Evolutionary conservation across 1,140 invertebrate genomes (phyloP).

Genomic region (Metopolophium dirhodum): DNA sequence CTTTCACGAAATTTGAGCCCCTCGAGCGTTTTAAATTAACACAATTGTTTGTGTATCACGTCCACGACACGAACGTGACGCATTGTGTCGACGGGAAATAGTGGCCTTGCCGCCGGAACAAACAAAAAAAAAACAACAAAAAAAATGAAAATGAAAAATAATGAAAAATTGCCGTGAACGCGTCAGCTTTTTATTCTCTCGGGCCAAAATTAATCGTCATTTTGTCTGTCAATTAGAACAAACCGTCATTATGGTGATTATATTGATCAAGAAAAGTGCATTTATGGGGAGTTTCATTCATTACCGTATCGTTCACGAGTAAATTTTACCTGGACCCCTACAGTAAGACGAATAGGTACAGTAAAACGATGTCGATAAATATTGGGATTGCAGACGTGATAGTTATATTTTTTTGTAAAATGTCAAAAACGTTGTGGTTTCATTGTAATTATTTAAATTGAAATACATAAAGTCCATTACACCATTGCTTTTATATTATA

Average conservation of each 20-base stretch:
- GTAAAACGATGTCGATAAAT: background rate
- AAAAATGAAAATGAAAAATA: background rate
- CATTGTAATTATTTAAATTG: background rate
- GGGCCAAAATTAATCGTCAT: background rate
- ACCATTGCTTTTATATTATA: background rate
- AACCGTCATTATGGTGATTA: background rate
- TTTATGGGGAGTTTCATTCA: background rate
- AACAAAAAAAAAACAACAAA: background rate
- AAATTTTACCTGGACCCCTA: background rate
- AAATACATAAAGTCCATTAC: background rate
- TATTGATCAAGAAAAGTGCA: background rate
- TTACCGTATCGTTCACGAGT: background rate
- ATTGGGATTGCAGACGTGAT: background rate
- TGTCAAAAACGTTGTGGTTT: background rate
- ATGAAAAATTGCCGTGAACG: background rate
- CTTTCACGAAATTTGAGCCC: conserved; percentile 51
- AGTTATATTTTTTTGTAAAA: background rate
- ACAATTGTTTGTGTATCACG: conserved; percentile 56
- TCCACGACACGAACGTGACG: conserved; percentile 43
- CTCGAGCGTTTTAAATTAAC: conserved; percentile 56
- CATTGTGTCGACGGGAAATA: conserved; percentile 48
- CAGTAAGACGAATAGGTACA: background rate
- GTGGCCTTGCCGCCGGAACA: background rate
- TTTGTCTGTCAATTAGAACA: background rate
- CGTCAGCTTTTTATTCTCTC: background rate